Percentiles rank a stretch among this genome's conserved stretches.
Conservation (phyloP, 2,113 vertebrate genomes). For the Maccullochella peelii region DNA sequence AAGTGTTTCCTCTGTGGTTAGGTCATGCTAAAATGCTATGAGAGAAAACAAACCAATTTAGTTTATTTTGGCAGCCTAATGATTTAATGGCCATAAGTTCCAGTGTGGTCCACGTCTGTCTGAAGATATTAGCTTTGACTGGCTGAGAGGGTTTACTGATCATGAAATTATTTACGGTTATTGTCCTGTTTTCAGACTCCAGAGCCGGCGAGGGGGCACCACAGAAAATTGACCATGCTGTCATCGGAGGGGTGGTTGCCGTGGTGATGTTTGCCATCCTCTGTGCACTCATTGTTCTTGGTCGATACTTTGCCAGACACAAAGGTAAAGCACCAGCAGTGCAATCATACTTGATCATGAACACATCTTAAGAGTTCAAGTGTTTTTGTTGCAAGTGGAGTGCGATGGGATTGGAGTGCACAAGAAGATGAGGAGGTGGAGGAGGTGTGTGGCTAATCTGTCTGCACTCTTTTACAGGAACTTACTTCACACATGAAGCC, state of each 20-base stretch:
- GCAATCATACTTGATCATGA: constrained; percentile 70
- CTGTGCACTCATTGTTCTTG: constrained; percentile 97
- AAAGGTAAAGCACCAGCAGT: constrained; percentile 90
- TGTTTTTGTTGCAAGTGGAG: constrained; percentile 43
- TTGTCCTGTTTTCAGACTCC: constrained; percentile 89
- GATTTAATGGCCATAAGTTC: constrained; percentile 32
- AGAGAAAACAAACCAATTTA: constrained; percentile 51
- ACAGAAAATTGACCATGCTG: constrained; percentile 96
- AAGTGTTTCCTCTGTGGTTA: constrained; percentile 25
- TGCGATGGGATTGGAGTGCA: constrained; percentile 38
- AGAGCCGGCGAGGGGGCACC: constrained; percentile 92
- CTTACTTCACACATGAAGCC: constrained; percentile 99
- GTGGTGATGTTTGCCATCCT: constrained; percentile 99
- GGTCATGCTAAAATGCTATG: constrained; percentile 51
- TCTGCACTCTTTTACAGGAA: constrained; percentile 86
- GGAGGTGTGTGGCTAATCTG: constrained; percentile 36
- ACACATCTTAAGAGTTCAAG: constrained; percentile 60
- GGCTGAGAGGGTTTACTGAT: constrained; percentile 48
- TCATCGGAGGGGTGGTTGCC: constrained; percentile 97
- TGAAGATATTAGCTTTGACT: constrained; percentile 41
- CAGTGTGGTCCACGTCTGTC: constrained; percentile 15
- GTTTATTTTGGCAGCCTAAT: constrained; percentile 47
- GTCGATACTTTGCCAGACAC: constrained; percentile 99
- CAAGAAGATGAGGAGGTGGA: not conserved
- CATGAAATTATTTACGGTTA: constrained; percentile 59